Evolutionary conservation across 2,113 vertebrate species (phyloP).

Genomic region (Brevimyrus niger): DNA sequence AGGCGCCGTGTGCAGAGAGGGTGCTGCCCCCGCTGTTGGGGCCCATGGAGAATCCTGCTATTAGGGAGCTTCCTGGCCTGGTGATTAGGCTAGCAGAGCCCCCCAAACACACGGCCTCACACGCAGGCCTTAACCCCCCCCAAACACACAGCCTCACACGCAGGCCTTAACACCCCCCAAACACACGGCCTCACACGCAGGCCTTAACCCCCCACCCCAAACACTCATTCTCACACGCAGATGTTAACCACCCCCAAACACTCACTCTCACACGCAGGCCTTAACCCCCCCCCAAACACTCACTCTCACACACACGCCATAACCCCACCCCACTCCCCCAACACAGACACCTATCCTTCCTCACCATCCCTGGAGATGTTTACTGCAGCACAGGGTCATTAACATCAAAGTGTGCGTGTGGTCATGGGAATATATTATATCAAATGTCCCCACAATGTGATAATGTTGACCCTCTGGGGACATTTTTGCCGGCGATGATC

Average conservation of each 20-base stretch:
- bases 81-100: background rate
- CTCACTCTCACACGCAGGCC: too few species aligned
- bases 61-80: slow-evolving; percentile 38
- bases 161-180: background rate
- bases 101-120: background rate
- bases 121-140: background rate
- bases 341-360: background rate
- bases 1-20: slow-evolving; percentile 79
- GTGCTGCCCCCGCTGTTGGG: slow-evolving; percentile 85
- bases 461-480: background rate
- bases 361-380: background rate
- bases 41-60: slow-evolving; percentile 43
- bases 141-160: background rate
- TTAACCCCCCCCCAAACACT: background rate
- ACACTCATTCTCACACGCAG: background rate
- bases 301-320: background rate
- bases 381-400: background rate
- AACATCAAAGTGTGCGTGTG: background rate
- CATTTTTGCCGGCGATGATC: background rate
- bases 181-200: background rate
- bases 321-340: background rate
- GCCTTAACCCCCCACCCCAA: slow-evolving; percentile 14
- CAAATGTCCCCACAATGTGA: background rate
- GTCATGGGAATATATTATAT: background rate
- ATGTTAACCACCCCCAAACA: background rate